Conservation (phyloP, 2,797 vertebrate species). For the Anabacerthia variegaticeps region DNA sequence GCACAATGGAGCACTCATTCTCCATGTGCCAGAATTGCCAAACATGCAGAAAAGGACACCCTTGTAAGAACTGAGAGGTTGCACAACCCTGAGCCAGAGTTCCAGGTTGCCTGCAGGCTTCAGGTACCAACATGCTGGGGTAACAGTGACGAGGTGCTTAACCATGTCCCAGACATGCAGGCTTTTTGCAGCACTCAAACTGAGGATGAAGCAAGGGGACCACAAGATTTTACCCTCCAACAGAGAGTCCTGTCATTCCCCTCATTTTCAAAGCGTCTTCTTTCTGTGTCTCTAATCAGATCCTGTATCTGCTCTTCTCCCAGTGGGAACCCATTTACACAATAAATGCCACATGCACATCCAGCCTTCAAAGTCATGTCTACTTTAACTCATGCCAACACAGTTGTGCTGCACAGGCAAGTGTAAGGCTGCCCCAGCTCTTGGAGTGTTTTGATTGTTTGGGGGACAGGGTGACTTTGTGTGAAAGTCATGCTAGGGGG, state of each 20-base stretch:
- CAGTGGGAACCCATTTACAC: neutral
- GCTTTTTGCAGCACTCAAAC: neutral
- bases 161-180: neutral
- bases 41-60: accelerated
- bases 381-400: neutral
- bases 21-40: accelerated
- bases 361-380: neutral
- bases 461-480: neutral
- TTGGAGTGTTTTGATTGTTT: neutral
- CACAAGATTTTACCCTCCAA: neutral
- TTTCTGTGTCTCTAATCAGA: neutral
- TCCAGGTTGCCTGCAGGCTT: neutral
- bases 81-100: neutral
- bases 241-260: neutral
- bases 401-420: neutral
- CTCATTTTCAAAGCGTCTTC: neutral
- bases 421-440: accelerated
- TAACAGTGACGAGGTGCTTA: neutral
- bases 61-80: accelerated
- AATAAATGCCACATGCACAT: neutral
- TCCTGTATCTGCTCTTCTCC: neutral
- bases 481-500: neutral
- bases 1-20: neutral
- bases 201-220: neutral
- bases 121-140: neutral